phyloP scores from a whole-genome alignment of 2,113 vertebrate genomes.

The Triplophysa tibetana region DNA sequence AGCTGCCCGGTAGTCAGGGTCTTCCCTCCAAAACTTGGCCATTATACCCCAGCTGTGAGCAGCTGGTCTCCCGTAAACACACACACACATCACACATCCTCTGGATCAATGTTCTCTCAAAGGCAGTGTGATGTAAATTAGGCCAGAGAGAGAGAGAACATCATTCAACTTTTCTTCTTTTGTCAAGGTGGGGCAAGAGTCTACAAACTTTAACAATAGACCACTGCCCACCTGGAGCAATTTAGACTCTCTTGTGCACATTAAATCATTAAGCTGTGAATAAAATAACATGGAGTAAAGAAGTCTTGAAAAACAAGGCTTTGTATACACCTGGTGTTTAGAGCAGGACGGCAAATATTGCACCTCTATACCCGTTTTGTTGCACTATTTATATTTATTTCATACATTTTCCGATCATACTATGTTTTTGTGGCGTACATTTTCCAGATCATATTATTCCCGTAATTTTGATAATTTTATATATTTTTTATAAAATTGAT shows the following conservation, averaged over 20 bases:
- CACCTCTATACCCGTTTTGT: too few relatives aligned
- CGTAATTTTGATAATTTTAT: too few relatives aligned
- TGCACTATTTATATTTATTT: too few relatives aligned
- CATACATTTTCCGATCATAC: too few relatives aligned
- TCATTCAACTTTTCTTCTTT: constrained; percentile 42
- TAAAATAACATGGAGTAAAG: neutral
- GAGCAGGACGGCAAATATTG: too few relatives aligned
- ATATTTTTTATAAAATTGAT: too few relatives aligned
- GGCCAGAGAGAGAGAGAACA: constrained; percentile 41
- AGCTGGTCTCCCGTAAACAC: constrained; percentile 68
- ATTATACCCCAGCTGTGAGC: constrained; percentile 75
- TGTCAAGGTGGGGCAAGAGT: constrained; percentile 28
- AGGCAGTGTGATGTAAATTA: constrained; percentile 56
- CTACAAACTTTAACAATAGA: constrained; percentile 24
- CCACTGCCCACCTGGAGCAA: constrained; percentile 5
- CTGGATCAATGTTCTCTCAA: constrained; percentile 42
- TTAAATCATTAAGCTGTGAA: neutral
- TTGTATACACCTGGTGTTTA: too few relatives aligned
- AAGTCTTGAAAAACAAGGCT: too few relatives aligned
- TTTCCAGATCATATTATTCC: too few relatives aligned
- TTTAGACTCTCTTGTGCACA: neutral
- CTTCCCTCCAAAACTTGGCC: constrained; percentile 66
- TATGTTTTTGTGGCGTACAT: too few relatives aligned
- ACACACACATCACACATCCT: constrained; percentile 44
- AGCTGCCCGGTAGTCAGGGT: constrained; percentile 73